Percentiles rank a stretch among this genome's conserved stretches.
phyloP scores from a whole-genome alignment of 2,888 invertebrate genomes.

The Caenorhabditis auriculariae region DNA sequence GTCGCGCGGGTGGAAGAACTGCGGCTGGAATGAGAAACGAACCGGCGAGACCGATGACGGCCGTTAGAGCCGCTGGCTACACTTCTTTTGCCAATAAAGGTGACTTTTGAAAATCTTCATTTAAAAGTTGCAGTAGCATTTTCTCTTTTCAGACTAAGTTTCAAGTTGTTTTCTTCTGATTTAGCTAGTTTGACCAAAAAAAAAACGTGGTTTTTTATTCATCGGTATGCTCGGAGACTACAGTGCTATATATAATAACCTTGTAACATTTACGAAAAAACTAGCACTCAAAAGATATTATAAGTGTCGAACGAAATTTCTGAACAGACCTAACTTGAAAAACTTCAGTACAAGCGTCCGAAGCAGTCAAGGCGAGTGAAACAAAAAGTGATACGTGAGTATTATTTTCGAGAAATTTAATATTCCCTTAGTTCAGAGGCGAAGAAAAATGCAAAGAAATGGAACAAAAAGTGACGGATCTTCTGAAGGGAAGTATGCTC shows the following conservation, averaged over 20 bases:
- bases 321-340: too few relatives aligned
- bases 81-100: conserved; percentile 72
- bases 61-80: conserved; percentile 92
- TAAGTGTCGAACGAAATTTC: too few relatives aligned
- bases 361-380: conserved; percentile 8
- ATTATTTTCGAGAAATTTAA: too few relatives aligned
- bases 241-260: not conserved
- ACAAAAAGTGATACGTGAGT: too few relatives aligned
- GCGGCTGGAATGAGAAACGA: conserved; percentile 51
- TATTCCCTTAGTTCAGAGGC: too few relatives aligned
- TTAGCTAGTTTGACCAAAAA: conserved; percentile 1
- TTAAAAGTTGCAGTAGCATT: not conserved
- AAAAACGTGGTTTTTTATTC: conserved; percentile 8
- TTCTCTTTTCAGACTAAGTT: too few relatives aligned
- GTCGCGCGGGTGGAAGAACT: conserved; percentile 26
- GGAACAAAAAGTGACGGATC: conserved; percentile 82
- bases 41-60: conserved; percentile 83
- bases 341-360: conserved; percentile 32
- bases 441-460: conserved; percentile 87
- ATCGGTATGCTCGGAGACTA: too few relatives aligned
- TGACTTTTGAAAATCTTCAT: not conserved
- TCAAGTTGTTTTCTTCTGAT: not conserved
- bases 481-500: conserved; percentile 86
- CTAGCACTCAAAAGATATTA: too few relatives aligned
- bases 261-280: not conserved